Conservation (phyloP, 2,888 invertebrate species). For the Junonia oenone region DNA sequence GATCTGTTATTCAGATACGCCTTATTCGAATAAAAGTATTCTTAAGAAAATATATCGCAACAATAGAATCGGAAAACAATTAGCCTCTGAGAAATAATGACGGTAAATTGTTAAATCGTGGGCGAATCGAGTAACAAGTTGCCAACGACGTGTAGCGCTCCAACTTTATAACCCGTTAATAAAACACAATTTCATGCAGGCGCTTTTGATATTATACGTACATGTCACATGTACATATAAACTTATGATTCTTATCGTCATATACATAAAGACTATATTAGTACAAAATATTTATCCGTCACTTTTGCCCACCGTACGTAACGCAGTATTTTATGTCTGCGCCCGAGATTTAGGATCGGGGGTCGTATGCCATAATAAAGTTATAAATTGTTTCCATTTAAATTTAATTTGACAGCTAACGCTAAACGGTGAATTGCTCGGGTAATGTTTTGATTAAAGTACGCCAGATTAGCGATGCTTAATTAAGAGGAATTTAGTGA, state of each 20-base stretch:
- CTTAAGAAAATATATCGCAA: slow-evolving; percentile 19
- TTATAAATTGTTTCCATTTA: slow-evolving; percentile 75
- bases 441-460: slow-evolving; percentile 65
- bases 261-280: slow-evolving; percentile 19
- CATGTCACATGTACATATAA: slow-evolving; percentile 3
- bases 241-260: slow-evolving; percentile 15
- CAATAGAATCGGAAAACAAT: slow-evolving; percentile 66
- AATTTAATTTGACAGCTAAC: slow-evolving; percentile 75
- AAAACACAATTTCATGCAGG: slow-evolving; percentile 75
- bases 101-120: slow-evolving; percentile 51
- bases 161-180: slow-evolving; percentile 75
- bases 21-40: slow-evolving; percentile 11
- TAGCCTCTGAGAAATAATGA: slow-evolving; percentile 59
- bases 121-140: slow-evolving; percentile 63
- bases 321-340: slow-evolving; percentile 70
- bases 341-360: slow-evolving; percentile 62
- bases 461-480: slow-evolving; percentile 48
- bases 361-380: slow-evolving; percentile 71
- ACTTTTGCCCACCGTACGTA: slow-evolving; percentile 31
- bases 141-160: slow-evolving; percentile 65
- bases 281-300: slow-evolving; percentile 3
- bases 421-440: slow-evolving; percentile 58
- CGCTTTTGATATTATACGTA: slow-evolving; percentile 51
- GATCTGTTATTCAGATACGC: background rate
- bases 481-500: slow-evolving; percentile 33